Evolutionary conservation across 2,888 invertebrate genomes (phyloP).

Genomic region (Drosophila incognita): DNA sequence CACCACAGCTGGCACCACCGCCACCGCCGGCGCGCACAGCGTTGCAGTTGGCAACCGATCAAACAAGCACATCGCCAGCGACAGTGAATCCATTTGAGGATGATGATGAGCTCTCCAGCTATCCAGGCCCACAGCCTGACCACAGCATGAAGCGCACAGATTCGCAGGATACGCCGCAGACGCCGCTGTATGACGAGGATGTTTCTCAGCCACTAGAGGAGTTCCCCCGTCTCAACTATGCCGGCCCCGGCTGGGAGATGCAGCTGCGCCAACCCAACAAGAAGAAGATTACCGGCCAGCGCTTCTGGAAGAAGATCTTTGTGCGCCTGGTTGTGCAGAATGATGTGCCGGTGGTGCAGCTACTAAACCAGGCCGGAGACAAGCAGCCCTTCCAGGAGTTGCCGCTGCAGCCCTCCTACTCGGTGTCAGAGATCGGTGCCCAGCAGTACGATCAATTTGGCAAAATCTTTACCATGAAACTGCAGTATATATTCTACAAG

Average conservation of each 20-base stretch:
- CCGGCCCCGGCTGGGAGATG: slow-evolving; percentile 97
- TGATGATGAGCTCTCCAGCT: slow-evolving; percentile 72
- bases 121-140: slow-evolving; percentile 74
- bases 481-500: slow-evolving; percentile 98
- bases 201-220: slow-evolving; percentile 95
- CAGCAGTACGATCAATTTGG: slow-evolving; percentile 99
- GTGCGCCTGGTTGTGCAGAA: slow-evolving; percentile 92
- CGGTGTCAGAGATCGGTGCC: slow-evolving; percentile 96
- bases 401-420: slow-evolving; percentile 97
- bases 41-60: background rate
- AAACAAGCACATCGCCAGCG: slow-evolving; percentile 72
- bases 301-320: slow-evolving; percentile 99
- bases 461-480: slow-evolving; percentile 98
- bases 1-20: slow-evolving; percentile 91
- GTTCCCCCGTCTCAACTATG: slow-evolving; percentile 92
- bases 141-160: slow-evolving; percentile 85
- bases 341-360: slow-evolving; percentile 93
- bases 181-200: slow-evolving; percentile 97
- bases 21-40: slow-evolving; percentile 84
- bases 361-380: slow-evolving; percentile 92
- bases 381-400: slow-evolving; percentile 98
- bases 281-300: slow-evolving; percentile 97
- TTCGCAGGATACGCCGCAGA: slow-evolving; percentile 94
- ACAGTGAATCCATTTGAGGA: slow-evolving; percentile 89
- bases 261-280: slow-evolving; percentile 97